Conservation (phyloP, 2,797 vertebrate genomes). For the Sylvilagus floridanus region DNA sequence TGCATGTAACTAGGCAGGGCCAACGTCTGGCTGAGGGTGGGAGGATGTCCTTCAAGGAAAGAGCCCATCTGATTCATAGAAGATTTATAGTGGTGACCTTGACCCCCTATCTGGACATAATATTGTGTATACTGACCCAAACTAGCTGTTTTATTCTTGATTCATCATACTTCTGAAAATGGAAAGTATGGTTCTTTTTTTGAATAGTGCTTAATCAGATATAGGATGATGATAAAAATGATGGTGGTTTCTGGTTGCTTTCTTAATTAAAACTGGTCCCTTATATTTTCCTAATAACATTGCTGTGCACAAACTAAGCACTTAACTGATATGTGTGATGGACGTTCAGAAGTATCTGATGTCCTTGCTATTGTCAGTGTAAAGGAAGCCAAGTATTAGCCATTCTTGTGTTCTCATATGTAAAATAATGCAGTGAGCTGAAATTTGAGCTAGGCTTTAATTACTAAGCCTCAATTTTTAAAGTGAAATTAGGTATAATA, state of each 20-base stretch:
- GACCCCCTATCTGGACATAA: not conserved
- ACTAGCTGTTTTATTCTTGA: not conserved
- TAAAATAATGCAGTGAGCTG: not conserved
- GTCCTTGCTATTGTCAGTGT: not conserved
- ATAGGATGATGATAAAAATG: not conserved
- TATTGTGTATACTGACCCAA: not conserved
- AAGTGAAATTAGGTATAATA: not conserved
- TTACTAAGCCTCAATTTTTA: slow-evolving; percentile 18
- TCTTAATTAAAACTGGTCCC: not conserved
- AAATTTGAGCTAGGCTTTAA: not conserved
- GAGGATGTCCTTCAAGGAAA: not conserved
- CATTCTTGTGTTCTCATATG: not conserved
- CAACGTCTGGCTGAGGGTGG: not conserved
- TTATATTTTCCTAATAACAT: not conserved
- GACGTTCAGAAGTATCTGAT: not conserved
- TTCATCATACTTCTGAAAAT: not conserved
- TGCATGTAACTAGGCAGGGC: not conserved
- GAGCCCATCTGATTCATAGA: not conserved
- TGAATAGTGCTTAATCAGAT: not conserved
- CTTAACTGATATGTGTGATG: not conserved
- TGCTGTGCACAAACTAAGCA: not conserved
- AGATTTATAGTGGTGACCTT: not conserved
- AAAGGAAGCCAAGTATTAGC: not conserved
- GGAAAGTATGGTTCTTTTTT: not conserved
- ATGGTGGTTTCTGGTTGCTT: not conserved